These are phyloP conservation scores for Percina caprodes DNA, from an alignment of 2,113 vertebrate genomes.

Conservation along the genomic window DNA sequence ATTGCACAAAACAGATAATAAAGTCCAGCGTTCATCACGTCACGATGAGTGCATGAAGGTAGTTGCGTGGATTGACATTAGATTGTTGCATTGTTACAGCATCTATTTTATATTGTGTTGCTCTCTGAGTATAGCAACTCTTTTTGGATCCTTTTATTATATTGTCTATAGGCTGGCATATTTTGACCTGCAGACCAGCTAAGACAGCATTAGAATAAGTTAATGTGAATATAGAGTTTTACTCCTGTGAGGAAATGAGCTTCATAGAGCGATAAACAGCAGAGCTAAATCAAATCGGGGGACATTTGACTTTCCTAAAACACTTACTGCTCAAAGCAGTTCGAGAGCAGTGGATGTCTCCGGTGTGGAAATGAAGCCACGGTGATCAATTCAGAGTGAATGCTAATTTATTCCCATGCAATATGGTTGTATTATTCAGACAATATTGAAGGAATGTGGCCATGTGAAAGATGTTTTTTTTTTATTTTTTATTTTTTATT, in stretches of 20 bases:
- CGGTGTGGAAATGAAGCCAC: not conserved
- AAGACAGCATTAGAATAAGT: not conserved
- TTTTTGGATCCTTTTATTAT: too few relatives aligned
- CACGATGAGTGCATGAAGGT: too few relatives aligned
- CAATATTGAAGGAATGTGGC: not conserved
- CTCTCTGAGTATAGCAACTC: too few relatives aligned
- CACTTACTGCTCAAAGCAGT: not conserved
- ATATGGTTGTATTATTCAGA: not conserved
- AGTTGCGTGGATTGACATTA: too few relatives aligned
- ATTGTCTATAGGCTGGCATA: too few relatives aligned
- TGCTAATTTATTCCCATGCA: conserved; percentile 15
- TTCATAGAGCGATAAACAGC: conserved; percentile 2
- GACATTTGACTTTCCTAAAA: conserved; percentile 8
- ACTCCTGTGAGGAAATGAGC: conserved; percentile 9
- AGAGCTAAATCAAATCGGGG: not conserved
- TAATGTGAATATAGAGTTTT: not conserved
- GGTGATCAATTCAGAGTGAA: not conserved
- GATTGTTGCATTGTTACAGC: too few relatives aligned
- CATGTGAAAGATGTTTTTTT: not conserved
- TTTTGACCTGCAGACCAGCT: not conserved
- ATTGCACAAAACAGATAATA: too few relatives aligned
- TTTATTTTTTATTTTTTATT: not conserved
- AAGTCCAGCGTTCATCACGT: too few relatives aligned
- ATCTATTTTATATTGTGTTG: too few relatives aligned
- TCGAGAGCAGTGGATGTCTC: conserved; percentile 16